phyloP scores from a whole-genome alignment of 2,113 vertebrate genomes.

The Rhea americana region DNA sequence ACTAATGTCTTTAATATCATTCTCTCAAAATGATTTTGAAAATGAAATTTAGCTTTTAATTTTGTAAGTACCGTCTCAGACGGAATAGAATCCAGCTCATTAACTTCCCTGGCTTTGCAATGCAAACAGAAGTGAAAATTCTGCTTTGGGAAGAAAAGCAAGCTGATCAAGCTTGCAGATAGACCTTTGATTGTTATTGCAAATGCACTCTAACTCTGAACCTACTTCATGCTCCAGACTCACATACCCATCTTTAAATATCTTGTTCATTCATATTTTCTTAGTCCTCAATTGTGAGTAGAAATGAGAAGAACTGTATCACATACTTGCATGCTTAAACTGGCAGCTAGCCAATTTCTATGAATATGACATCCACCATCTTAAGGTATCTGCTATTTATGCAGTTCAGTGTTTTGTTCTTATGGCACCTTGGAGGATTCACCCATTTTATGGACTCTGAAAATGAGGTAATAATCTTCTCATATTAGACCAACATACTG shows the following conservation, averaged over 20 bases:
- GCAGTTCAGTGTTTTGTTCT: not conserved
- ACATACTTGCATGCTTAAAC: not conserved
- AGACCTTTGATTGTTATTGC: not conserved
- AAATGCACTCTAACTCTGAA: not conserved
- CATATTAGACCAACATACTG: not conserved
- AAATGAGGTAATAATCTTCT: no score
- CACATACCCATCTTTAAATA: not conserved
- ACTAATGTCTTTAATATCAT: not conserved
- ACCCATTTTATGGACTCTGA: no score
- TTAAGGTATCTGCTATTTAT: not conserved
- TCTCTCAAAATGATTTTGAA: not conserved
- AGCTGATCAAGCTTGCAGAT: not conserved
- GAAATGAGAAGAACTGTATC: not conserved
- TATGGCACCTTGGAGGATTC: not conserved
- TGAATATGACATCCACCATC: not conserved
- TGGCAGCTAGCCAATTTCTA: not conserved
- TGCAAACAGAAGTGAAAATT: not conserved
- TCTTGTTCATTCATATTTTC: not conserved
- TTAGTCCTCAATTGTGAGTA: not conserved
- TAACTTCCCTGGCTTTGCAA: not conserved
- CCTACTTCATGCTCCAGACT: not conserved
- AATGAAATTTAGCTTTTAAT: not conserved
- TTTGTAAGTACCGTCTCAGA: not conserved
- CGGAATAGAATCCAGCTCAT: not conserved
- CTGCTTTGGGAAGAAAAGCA: not conserved